Evolutionary conservation across 2,113 vertebrate genomes (phyloP).

Genomic region (Prunella fulvescens): DNA sequence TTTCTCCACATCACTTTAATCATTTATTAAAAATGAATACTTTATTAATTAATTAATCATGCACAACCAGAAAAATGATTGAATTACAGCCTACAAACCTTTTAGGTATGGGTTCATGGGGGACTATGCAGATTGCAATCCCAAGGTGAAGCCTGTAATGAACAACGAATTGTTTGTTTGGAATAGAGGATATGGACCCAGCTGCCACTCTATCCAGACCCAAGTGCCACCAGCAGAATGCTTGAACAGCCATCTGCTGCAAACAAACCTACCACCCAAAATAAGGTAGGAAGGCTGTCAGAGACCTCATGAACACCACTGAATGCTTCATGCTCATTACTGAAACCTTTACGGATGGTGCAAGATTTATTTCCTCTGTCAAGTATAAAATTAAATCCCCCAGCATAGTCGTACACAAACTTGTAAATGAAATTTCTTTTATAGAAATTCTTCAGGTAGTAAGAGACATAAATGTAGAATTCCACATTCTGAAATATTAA

Average conservation of each 20-base stretch:
- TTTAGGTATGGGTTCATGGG: background rate
- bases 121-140: background rate
- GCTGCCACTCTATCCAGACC: background rate
- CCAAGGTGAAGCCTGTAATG: background rate
- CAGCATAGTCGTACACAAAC: background rate
- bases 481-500: background rate
- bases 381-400: background rate
- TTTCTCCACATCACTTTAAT: background rate
- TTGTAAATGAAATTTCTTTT: background rate
- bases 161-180: background rate
- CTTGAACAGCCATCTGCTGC: background rate
- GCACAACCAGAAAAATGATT: background rate
- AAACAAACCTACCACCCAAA: background rate
- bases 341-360: background rate
- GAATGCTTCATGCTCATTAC: background rate
- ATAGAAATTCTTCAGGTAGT: background rate
- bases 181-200: background rate
- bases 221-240: background rate
- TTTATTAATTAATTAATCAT: slow-evolving; percentile 33
- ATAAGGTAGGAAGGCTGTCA: background rate
- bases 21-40: background rate
- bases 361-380: background rate
- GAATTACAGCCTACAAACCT: background rate
- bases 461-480: background rate
- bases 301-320: background rate